Evolutionary conservation across 2,113 vertebrate species (phyloP).

Genomic region (Dinomys branickii): DNA sequence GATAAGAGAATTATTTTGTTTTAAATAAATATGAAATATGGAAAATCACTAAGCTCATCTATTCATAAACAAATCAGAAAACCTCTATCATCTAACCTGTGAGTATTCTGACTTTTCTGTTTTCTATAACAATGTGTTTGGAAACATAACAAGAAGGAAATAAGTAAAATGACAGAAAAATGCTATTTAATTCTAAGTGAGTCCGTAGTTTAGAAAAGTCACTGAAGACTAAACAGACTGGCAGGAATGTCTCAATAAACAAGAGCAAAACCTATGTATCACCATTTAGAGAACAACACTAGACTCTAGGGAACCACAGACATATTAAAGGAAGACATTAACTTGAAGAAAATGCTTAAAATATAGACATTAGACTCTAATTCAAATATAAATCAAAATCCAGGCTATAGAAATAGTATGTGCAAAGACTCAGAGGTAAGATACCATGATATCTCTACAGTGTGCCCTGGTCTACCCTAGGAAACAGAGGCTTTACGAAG

Average conservation of each 20-base stretch:
- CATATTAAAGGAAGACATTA: not conserved
- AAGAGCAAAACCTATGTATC: not conserved
- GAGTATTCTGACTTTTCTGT: constrained; percentile 17
- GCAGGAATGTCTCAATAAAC: not conserved
- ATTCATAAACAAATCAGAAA: constrained; percentile 2
- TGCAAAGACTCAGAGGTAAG: not conserved
- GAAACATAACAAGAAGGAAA: constrained; percentile 5
- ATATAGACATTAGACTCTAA: not conserved
- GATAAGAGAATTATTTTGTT: not conserved
- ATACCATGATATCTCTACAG: not conserved
- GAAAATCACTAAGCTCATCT: not conserved
- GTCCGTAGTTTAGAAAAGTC: not conserved
- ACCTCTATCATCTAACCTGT: not conserved
- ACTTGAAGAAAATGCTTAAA: not conserved
- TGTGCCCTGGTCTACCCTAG: not conserved
- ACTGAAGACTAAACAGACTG: not conserved
- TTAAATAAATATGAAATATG: not conserved
- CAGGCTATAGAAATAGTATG: not conserved
- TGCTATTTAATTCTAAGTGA: not conserved
- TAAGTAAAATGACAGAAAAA: not conserved
- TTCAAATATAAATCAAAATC: not conserved
- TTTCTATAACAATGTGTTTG: not conserved
- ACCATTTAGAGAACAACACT: not conserved
- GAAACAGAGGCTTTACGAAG: not conserved
- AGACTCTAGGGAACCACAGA: not conserved